Conservation (phyloP, 2,888 invertebrate genomes). For the Himalopsyche kuldschensis region DNA sequence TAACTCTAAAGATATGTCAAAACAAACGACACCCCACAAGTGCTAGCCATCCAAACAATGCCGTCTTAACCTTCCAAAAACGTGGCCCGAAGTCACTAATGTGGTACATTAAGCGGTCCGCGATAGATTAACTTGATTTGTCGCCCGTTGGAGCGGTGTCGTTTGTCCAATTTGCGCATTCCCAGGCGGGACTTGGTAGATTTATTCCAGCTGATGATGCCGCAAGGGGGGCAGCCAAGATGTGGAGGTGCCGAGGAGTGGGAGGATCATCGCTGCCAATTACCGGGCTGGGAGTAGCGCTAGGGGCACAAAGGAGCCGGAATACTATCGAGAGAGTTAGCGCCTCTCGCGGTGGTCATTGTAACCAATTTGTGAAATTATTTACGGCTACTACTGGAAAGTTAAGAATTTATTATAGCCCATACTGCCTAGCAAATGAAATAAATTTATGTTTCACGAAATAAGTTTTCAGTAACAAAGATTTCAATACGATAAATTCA, state of each 20-base stretch:
- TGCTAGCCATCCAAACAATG: background rate
- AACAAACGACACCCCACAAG: background rate
- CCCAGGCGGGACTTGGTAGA: background rate
- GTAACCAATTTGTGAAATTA: background rate
- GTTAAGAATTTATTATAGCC: background rate
- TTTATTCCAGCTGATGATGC: background rate
- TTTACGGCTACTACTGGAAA: background rate
- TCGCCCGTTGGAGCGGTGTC: background rate
- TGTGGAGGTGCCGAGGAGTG: background rate
- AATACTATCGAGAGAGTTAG: background rate
- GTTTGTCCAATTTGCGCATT: conserved; percentile 8
- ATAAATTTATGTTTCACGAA: too few relatives aligned
- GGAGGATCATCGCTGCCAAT: conserved; percentile 10
- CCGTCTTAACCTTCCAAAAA: background rate
- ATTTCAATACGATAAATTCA: too few relatives aligned
- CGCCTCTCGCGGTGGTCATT: background rate
- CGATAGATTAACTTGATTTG: conserved; percentile 8
- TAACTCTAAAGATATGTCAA: background rate
- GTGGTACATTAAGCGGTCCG: background rate
- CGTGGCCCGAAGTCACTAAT: background rate
- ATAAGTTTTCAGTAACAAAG: too few relatives aligned
- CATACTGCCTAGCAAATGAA: too few relatives aligned
- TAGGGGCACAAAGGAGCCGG: background rate
- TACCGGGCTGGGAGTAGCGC: background rate
- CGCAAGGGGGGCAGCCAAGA: background rate